These are phyloP conservation scores for Excalfactoria chinensis DNA, from an alignment of 2,113 vertebrate genomes.

Conservation along the genomic window DNA sequence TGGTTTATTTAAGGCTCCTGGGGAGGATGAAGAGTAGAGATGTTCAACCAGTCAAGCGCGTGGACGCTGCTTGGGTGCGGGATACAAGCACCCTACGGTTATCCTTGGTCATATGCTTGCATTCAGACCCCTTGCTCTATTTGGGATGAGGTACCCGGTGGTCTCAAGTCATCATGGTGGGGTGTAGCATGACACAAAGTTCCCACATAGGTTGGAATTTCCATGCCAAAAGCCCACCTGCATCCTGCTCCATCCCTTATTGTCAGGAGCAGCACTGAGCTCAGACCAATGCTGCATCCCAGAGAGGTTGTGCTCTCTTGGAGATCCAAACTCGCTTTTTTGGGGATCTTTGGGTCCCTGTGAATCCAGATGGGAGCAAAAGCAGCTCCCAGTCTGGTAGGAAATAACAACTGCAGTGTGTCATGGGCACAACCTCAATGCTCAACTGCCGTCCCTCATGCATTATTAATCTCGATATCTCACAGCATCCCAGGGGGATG, in stretches of 20 bases:
- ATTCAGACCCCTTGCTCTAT: fast-evolving
- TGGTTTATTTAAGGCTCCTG: not conserved
- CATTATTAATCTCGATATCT: too few species aligned
- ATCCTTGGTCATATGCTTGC: not conserved
- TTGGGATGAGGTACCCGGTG: not conserved
- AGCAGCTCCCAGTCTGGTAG: not conserved
- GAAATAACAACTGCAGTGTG: not conserved
- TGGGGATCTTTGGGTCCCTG: not conserved
- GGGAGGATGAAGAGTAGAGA: not conserved
- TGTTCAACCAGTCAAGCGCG: not conserved
- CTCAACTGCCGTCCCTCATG: too few species aligned
- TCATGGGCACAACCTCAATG: not conserved
- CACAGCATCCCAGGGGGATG: too few species aligned
- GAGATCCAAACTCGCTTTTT: not conserved
- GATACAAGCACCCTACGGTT: not conserved
- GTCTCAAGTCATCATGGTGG: not conserved
- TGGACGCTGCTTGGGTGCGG: not conserved
- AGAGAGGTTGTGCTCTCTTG: fast-evolving
- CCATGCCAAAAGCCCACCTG: not conserved
- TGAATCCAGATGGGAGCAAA: not conserved
- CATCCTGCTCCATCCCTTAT: not conserved
- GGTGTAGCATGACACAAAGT: not conserved
- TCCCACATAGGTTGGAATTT: fast-evolving
- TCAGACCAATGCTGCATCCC: not conserved
- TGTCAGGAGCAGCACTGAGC: not conserved